phyloP scores from a whole-genome alignment of 2,888 invertebrate genomes.

The Ophion ventricosus region DNA sequence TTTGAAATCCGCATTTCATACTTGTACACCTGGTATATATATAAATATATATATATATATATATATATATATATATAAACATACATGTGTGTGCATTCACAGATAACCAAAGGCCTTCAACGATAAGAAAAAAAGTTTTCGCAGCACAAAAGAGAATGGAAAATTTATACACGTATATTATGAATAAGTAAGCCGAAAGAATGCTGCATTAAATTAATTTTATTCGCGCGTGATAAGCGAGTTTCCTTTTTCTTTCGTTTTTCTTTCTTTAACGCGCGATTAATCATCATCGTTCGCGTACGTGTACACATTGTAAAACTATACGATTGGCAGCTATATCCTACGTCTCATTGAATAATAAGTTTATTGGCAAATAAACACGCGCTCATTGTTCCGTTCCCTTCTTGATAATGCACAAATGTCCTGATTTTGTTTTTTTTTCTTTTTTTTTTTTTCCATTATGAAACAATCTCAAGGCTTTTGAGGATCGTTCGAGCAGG shows the following conservation, averaged over 20 bases:
- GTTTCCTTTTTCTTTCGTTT: not conserved
- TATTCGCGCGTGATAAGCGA: not conserved
- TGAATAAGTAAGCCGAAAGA: conserved; percentile 23
- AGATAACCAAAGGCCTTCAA: conserved; percentile 16
- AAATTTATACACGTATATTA: not conserved
- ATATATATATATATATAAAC: no score
- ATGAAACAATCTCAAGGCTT: conserved; percentile 47
- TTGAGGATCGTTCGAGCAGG: conserved; percentile 30
- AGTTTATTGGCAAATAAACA: conserved; percentile 12
- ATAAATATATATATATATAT: no score
- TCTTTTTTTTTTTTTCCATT: conserved; percentile 23
- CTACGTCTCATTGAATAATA: conserved; percentile 10
- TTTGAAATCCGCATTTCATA: no score
- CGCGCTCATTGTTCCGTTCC: conserved; percentile 27
- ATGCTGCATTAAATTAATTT: conserved; percentile 22
- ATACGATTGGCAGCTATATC: not conserved
- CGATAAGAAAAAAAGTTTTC: not conserved
- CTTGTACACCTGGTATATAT: no score
- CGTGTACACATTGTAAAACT: not conserved
- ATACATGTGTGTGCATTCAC: not conserved
- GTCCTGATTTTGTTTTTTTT: not conserved
- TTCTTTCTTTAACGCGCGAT: conserved; percentile 10
- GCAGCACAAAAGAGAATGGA: conserved; percentile 22
- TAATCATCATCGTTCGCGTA: not conserved
- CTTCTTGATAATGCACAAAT: conserved; percentile 35